These are phyloP conservation scores for Bugula neritina DNA, from an alignment of 2,888 invertebrate species.

Conservation along the genomic window DNA sequence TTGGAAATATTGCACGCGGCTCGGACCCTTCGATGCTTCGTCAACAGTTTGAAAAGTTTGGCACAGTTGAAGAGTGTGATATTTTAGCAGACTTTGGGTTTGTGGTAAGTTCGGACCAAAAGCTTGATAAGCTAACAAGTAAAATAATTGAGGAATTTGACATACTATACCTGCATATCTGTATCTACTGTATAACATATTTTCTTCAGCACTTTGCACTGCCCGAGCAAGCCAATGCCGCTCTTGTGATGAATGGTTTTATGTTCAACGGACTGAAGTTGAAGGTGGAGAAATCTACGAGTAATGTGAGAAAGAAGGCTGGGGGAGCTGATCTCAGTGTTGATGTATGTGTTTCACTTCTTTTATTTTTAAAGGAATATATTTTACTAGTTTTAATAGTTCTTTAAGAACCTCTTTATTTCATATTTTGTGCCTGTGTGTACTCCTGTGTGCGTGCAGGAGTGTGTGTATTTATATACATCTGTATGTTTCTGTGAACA, in stretches of 20 bases:
- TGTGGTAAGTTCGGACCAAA: constrained; percentile 24
- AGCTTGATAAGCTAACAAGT: no score
- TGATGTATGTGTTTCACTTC: constrained; percentile 5
- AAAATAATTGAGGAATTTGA: no score
- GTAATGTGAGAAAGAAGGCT: constrained; percentile 12
- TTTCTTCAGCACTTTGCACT: neutral
- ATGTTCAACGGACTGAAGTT: neutral
- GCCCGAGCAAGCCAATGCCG: neutral
- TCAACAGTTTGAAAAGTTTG: neutral
- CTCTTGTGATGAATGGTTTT: neutral
- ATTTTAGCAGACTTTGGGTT: constrained; percentile 10
- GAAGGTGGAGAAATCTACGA: constrained; percentile 22
- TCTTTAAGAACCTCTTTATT: no score
- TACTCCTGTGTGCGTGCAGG: no score
- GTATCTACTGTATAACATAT: no score
- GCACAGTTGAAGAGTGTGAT: constrained; percentile 8
- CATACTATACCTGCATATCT: no score
- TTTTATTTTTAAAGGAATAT: no score
- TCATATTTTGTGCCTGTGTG: no score
- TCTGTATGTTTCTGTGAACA: no score
- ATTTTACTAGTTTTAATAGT: no score
- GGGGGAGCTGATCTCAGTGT: neutral
- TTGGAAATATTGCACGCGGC: neutral
- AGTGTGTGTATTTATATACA: no score
- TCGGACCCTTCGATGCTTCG: neutral